Base-by-base conservation (phyloP, 2,888 invertebrate species). In the Oxystoma pomonae region DNA sequence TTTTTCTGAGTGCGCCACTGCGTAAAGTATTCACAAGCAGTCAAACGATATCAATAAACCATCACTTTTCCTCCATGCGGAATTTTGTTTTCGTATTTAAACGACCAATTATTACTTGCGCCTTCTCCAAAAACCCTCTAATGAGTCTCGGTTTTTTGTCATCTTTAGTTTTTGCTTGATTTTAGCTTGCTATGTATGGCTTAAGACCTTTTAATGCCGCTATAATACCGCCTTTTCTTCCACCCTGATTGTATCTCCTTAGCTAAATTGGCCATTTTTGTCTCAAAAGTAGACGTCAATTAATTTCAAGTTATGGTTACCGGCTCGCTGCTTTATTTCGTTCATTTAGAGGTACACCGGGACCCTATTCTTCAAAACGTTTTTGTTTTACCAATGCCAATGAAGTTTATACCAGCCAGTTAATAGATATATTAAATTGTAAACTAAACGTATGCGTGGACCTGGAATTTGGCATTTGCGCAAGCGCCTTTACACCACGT, bases 201-300 rank as follows among this genome's bases (percentile, higher is more conserved):
- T 3, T 7, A 12, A 35, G 35, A 35, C 35, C 35, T 35, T 35
- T 35, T 7, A 35, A 35, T 35, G 35, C 35, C 35, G 35, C 35
- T 7, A 35, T 3, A 7, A 12, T 35, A 35, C 35, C 35, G 35
- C 35, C 35, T 35, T 35, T 35, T 35, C 35, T 35, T 35, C 35
- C 3, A 35, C 52, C 64, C 69, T 69, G 71, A 74, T 74, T 73
- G 67, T 73, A 74, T 75, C 75, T 74, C 69, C 69, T 73, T 74
- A 75, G 74, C 74, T 72, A 73, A 73, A 75, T 72, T 72, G 73
- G 71, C 75, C 75, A 76, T 76, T 77, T 77, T 75, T 74, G 72
- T 70, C 68, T 71, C 70, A 72, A 71, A 69, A 70, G 73, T 71
- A 73, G 71, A 74, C 72, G 75, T 75, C 76, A 75, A 76, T 76